phyloP scores from a whole-genome alignment of 1,140 invertebrate species.

The Drosophila mauritiana region DNA sequence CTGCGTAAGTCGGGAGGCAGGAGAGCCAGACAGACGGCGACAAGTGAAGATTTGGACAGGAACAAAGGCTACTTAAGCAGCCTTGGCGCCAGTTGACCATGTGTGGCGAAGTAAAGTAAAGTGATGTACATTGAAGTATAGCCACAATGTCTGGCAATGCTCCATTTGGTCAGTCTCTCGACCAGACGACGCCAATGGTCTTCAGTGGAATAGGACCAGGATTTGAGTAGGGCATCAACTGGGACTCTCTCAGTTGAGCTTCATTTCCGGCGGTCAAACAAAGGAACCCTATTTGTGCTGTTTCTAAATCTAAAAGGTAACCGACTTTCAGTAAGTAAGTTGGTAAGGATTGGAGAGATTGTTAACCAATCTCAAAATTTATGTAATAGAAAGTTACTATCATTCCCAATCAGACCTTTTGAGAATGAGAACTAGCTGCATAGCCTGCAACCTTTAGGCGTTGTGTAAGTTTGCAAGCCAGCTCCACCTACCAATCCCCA shows the following conservation, averaged over 20 bases:
- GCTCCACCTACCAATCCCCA: constrained; percentile 62
- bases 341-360: neutral
- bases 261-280: neutral
- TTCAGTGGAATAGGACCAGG: constrained; percentile 1
- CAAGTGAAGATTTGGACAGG: constrained; percentile 51
- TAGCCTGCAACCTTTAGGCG: constrained; percentile 1
- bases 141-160: constrained; percentile 78
- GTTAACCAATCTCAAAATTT: no score
- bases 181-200: constrained; percentile 56
- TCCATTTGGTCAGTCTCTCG: constrained; percentile 55
- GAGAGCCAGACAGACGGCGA: constrained; percentile 56
- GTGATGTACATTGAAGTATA: constrained; percentile 7
- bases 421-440: neutral
- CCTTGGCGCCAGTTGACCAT: constrained; percentile 58
- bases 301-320: neutral
- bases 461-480: constrained; percentile 16
- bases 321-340: neutral
- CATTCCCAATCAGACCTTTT: neutral
- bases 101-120: constrained; percentile 10
- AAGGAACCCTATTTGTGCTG: neutral
- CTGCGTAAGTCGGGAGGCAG: constrained; percentile 18
- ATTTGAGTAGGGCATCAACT: neutral
- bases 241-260: neutral
- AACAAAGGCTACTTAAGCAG: constrained; percentile 65
- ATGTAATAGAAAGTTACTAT: no score